Percentiles rank a stretch among this genome's conserved stretches.
Conservation (phyloP, 2,888 invertebrate species). For the Endomychus coccineus region DNA sequence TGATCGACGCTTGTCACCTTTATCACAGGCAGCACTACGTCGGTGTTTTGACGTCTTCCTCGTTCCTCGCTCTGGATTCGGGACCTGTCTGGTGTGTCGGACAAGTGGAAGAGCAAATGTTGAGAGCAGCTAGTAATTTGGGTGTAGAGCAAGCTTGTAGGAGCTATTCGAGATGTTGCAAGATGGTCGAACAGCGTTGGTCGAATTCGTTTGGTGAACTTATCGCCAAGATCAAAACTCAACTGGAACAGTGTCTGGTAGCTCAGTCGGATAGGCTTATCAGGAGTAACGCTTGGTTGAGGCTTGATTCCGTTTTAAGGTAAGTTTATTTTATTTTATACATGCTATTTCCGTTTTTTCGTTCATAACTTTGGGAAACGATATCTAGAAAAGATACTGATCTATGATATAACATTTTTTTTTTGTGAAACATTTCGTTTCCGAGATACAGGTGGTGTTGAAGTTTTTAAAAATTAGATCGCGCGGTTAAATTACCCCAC, state of each 20-base stretch:
- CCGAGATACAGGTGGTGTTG: too few relatives aligned
- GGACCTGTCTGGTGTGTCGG: constrained; percentile 68
- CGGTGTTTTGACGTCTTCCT: constrained; percentile 53
- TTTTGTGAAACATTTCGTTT: constrained; percentile 1
- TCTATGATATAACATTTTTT: constrained; percentile 1
- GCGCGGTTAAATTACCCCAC: too few relatives aligned
- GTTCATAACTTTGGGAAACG: too few relatives aligned
- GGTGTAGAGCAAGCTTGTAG: constrained; percentile 77
- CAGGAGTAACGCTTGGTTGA: constrained; percentile 56
- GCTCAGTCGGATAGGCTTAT: constrained; percentile 61
- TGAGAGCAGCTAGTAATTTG: constrained; percentile 69
- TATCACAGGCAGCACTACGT: constrained; percentile 73
- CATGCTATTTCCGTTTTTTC: too few relatives aligned
- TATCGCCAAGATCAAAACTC: constrained; percentile 55
- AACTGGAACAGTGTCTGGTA: constrained; percentile 64
- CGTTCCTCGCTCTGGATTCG: constrained; percentile 60
- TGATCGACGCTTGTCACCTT: constrained; percentile 73
- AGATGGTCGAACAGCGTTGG: constrained; percentile 36
- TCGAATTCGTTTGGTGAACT: constrained; percentile 41
- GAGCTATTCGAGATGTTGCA: constrained; percentile 55
- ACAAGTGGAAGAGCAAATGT: constrained; percentile 70
- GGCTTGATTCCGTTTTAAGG: constrained; percentile 48
- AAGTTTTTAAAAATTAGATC: too few relatives aligned
- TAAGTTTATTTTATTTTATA: constrained; percentile 14
- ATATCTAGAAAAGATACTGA: too few relatives aligned